A percentile compares a stretch with the other conserved stretches of the same genome.
phyloP scores from a whole-genome alignment of 2,113 vertebrate species.

The Danionella cerebrum region DNA sequence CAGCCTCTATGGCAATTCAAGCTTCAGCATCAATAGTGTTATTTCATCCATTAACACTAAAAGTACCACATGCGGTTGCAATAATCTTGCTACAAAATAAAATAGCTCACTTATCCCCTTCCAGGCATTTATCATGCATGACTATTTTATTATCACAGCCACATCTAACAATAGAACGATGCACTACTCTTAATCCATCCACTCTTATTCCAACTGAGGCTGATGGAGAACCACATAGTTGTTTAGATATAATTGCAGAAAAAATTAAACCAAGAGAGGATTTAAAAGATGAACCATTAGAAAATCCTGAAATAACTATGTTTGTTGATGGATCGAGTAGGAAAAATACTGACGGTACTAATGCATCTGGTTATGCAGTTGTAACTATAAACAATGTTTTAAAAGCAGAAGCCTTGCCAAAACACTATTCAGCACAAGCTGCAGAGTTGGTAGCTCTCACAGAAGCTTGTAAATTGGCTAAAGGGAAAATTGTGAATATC shows the following conservation, averaged over 20 bases:
- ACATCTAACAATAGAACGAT: neutral
- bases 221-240: neutral
- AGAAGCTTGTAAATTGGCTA: slow-evolving; percentile 6
- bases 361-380: neutral
- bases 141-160: neutral
- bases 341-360: neutral
- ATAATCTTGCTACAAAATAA: neutral
- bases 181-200: neutral
- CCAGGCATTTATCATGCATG: neutral
- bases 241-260: neutral
- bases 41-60: neutral
- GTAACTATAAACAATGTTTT: neutral
- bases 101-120: neutral
- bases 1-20: neutral
- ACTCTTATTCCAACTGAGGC: neutral
- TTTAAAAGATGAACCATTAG: neutral
- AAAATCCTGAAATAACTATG: neutral
- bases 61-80: neutral
- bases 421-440: slow-evolving; percentile 7
- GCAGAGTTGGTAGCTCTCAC: slow-evolving; percentile 16
- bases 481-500: neutral
- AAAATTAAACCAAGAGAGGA: neutral
- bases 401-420: neutral
- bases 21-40: neutral
- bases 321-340: slow-evolving; percentile 6